These are phyloP conservation scores for Achlya flavicornis DNA, from an alignment of 2,888 invertebrate species.

Conservation along the genomic window DNA sequence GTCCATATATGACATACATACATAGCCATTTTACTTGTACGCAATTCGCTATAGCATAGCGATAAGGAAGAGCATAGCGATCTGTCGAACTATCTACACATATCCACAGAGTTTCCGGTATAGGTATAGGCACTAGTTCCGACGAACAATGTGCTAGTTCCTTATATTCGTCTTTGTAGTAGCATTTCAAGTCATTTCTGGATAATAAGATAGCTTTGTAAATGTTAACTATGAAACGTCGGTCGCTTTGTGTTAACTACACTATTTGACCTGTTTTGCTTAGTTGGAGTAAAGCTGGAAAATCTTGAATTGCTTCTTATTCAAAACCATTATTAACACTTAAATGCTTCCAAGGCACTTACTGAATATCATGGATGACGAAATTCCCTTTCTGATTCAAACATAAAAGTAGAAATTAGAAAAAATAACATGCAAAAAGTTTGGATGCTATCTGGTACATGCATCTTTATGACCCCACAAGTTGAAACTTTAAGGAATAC, in stretches of 20 bases:
- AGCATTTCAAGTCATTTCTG: background rate
- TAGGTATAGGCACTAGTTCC: background rate
- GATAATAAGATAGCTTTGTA: constrained; percentile 1
- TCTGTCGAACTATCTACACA: too few species aligned
- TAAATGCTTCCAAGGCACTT: background rate
- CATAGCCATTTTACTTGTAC: too few species aligned
- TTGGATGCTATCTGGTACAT: too few species aligned
- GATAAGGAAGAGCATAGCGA: too few species aligned
- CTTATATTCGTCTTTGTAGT: background rate
- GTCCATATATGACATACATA: too few species aligned
- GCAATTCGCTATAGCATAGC: too few species aligned
- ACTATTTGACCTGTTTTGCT: background rate
- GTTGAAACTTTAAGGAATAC: too few species aligned
- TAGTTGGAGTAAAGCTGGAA: background rate
- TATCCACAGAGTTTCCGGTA: background rate
- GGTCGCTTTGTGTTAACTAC: background rate
- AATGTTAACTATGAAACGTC: background rate
- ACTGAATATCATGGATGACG: too few species aligned
- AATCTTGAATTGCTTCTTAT: background rate
- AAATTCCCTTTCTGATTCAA: too few species aligned
- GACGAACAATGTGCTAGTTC: background rate
- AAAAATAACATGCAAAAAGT: too few species aligned
- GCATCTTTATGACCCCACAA: too few species aligned
- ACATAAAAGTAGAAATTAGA: too few species aligned
- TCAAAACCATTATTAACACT: background rate